Conservation (phyloP, 2,888 invertebrate species). For the Smittia sp. region DNA sequence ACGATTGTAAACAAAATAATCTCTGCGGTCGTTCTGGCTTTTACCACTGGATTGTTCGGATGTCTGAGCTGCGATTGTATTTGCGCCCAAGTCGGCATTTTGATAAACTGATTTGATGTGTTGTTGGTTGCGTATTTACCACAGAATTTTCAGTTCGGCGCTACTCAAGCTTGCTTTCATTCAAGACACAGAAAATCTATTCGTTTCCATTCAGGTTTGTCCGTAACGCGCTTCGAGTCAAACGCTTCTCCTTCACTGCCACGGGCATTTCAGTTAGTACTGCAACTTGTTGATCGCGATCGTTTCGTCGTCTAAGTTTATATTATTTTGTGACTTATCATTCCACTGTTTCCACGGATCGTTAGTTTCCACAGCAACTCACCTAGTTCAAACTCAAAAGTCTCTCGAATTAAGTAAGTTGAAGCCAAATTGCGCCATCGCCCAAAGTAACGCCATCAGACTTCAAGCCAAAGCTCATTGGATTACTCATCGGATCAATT, state of each 20-base stretch:
- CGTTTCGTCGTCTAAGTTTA: not conserved
- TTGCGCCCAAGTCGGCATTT: constrained; percentile 93
- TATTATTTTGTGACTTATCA: not conserved
- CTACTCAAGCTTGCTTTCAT: no score
- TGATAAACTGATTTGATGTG: not conserved
- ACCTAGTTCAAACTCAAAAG: not conserved
- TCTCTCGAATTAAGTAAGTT: not conserved
- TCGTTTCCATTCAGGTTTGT: no score
- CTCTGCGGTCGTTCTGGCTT: constrained; percentile 8
- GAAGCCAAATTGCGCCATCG: not conserved
- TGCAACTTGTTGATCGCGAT: not conserved
- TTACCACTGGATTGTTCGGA: constrained; percentile 93
- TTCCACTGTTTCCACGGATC: not conserved
- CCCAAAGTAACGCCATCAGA: no score
- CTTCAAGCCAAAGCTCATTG: not conserved
- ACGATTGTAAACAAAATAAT: constrained; percentile 1
- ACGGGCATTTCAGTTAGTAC: not conserved
- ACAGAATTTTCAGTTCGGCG: no score
- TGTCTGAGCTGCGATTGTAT: constrained; percentile 85
- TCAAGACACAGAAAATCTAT: no score
- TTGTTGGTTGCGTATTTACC: no score
- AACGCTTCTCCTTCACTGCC: no score
- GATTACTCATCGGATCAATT: not conserved
- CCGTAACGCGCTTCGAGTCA: no score
- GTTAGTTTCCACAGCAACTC: not conserved